Evolutionary conservation across 2,113 vertebrate genomes (phyloP).

Genomic region (Paraplagusia blochii): DNA sequence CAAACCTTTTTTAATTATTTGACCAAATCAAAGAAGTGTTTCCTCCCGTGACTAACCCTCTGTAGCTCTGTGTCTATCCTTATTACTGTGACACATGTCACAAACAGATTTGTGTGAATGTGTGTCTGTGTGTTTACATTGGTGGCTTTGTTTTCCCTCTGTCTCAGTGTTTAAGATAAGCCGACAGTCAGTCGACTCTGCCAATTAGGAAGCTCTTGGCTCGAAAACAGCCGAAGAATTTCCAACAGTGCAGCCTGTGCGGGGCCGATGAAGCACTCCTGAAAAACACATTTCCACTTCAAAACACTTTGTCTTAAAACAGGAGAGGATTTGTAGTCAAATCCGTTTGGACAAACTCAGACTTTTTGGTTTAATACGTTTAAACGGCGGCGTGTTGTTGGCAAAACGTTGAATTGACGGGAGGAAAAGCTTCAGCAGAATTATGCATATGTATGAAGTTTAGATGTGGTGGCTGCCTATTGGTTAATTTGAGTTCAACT

Average conservation of each 20-base stretch:
- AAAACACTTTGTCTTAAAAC: slow-evolving; percentile 16
- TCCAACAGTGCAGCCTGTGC: neutral
- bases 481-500: too few relatives aligned
- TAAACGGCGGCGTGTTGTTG: too few relatives aligned
- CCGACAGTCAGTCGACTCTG: slow-evolving; percentile 33
- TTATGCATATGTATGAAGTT: too few relatives aligned
- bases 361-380: too few relatives aligned
- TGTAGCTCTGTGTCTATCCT: too few relatives aligned
- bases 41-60: too few relatives aligned
- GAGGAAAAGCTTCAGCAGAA: too few relatives aligned
- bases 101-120: neutral
- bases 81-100: too few relatives aligned
- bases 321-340: neutral
- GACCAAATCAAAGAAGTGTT: too few relatives aligned
- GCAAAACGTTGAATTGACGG: too few relatives aligned
- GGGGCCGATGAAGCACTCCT: slow-evolving; percentile 24
- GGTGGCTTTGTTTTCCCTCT: neutral
- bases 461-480: too few relatives aligned
- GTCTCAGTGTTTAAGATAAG: slow-evolving; percentile 14
- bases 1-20: too few relatives aligned
- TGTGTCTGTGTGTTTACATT: neutral
- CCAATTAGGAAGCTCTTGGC: slow-evolving; percentile 10
- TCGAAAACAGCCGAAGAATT: neutral
- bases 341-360: neutral
- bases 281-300: slow-evolving; percentile 28